These are phyloP conservation scores for Gambusia holbrooki DNA, from an alignment of 2,113 vertebrate species.

Conservation along the genomic window DNA sequence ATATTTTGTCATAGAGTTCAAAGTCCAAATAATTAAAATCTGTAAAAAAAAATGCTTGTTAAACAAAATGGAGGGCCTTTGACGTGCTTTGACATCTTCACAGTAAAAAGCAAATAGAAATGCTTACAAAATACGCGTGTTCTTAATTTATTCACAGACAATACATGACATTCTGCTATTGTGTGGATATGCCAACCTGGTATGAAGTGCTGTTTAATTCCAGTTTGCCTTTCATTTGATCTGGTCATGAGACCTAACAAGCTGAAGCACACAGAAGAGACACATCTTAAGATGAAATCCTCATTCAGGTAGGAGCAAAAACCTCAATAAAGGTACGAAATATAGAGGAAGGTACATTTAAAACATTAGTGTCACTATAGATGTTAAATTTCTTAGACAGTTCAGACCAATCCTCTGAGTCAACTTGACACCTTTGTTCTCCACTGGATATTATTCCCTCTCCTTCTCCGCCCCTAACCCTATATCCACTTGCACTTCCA, in stretches of 20 bases:
- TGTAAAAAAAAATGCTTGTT: no score
- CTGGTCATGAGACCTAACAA: slow-evolving; percentile 30
- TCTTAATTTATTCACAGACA: background rate
- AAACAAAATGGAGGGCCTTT: no score
- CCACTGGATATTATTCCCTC: background rate
- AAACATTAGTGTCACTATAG: background rate
- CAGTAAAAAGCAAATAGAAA: background rate
- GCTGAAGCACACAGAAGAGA: slow-evolving; percentile 16
- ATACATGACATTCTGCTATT: slow-evolving; percentile 9
- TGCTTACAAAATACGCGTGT: background rate
- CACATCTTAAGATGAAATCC: slow-evolving; percentile 9
- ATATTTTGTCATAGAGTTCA: no score
- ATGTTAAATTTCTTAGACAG: background rate
- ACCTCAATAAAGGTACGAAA: slow-evolving; percentile 4
- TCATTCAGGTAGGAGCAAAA: background rate
- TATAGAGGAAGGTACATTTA: no score
- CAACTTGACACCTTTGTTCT: background rate
- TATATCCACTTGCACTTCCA: slow-evolving; percentile 15
- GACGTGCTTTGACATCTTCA: background rate
- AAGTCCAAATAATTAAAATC: no score
- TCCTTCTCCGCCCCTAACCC: slow-evolving; percentile 28
- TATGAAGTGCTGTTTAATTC: slow-evolving; percentile 14
- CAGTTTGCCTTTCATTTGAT: slow-evolving; percentile 39
- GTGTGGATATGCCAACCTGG: slow-evolving; percentile 23
- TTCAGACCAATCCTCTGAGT: background rate